Evolutionary conservation across 1,140 invertebrate species (phyloP), one percentile per base, ranked within the genome.

Genomic region (Drosophila ercepeae): DNA sequence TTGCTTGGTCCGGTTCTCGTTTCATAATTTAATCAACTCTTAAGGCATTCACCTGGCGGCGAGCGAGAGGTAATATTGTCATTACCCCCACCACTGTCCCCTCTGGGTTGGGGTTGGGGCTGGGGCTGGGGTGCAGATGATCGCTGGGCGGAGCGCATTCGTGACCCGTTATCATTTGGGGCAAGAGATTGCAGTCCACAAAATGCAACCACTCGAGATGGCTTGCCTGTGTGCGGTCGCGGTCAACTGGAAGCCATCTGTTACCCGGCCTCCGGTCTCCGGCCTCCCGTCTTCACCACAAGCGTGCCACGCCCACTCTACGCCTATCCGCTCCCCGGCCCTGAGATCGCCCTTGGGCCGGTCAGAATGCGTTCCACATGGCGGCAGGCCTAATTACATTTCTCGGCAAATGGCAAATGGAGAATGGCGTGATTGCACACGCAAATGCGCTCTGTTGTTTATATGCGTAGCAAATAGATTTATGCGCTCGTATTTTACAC

Each of bases 401-500:
- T 79, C 78, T 72, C 52, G 72, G 73, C 78, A 77, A 81, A 81
- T 55, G 50, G 76, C 69, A 72, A 72, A 72, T 54, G 69, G 69
- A 72, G 69, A 73, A 74, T 75, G 70, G 75, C 76, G 79, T 86
- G 79, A 83, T 83, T 83, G 68, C 57, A 59, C 65, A 74, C 71
- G 71, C 71, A 74, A 74, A 75, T 74, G 71, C 45, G 59, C 46
- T 75, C 45, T 36, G 58, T 86, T 79, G 81, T 64, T 86, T 76
- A 88, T 81, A 79, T 84, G 81, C 82, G 72, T 86, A 77, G 68
- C 39, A 67, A 83, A 89, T 78, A 89, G 83, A 83, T 88, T 88
- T 89, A 88, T 88, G 75, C 58, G 70, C 83, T 89, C 83, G 78
- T 88, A 88, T 83, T 83, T 88, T 75, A 89, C 65, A 83, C 67